A percentile compares a stretch with the other conserved stretches of the same genome.
These are phyloP conservation scores for Podargus strigoides DNA, from an alignment of 2,797 vertebrate genomes.

Conservation along the genomic window DNA sequence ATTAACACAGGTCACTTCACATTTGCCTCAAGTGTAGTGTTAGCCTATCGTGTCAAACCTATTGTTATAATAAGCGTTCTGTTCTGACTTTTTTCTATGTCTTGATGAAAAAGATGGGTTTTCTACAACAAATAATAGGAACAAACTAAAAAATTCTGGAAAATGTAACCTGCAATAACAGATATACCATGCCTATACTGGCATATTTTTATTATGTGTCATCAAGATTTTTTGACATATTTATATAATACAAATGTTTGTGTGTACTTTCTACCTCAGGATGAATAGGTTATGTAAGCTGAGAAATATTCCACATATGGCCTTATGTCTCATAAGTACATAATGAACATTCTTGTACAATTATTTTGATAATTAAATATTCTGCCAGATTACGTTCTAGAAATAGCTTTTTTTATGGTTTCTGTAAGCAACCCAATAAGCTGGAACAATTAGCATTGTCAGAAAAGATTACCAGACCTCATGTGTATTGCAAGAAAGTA, in stretches of 20 bases:
- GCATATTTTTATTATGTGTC: neutral
- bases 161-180: neutral
- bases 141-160: neutral
- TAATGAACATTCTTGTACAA: neutral
- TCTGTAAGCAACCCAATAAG: neutral
- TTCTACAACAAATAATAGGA: neutral
- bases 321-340: neutral
- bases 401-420: neutral
- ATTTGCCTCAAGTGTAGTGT: neutral
- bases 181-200: neutral
- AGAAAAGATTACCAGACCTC: neutral
- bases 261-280: neutral
- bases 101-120: neutral
- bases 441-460: neutral
- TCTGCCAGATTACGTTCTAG: neutral
- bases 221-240: neutral
- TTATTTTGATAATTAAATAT: neutral
- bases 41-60: neutral
- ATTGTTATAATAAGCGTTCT: neutral
- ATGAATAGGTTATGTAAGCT: neutral
- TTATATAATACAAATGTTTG: neutral
- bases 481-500: neutral
- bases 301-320: neutral
- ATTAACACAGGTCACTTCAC: neutral
- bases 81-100: neutral